A percentile compares a stretch with the other conserved stretches of the same genome.
phyloP scores from a whole-genome alignment of 2,888 invertebrate genomes.

The Allophyes oxyacanthae region DNA sequence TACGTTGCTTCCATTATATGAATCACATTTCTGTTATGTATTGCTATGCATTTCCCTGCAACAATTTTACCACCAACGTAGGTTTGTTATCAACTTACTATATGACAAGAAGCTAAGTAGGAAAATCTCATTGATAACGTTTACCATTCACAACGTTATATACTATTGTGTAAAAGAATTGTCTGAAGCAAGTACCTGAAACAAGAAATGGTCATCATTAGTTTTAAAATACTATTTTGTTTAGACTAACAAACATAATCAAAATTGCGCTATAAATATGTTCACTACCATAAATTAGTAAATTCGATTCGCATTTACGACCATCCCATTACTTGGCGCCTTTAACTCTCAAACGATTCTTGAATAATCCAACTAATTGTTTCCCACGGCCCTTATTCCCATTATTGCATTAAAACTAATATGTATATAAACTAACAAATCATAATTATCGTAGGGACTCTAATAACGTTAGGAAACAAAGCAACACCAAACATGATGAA shows the following conservation, averaged over 20 bases:
- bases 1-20: constrained; percentile 45
- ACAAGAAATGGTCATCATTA: constrained; percentile 9
- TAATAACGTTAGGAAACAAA: constrained; percentile 21
- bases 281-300: constrained; percentile 10
- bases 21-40: constrained; percentile 38
- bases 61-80: constrained; percentile 10
- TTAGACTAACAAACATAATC: too few relatives aligned
- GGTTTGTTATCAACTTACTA: background rate
- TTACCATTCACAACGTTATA: background rate
- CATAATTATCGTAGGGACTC: constrained; percentile 36
- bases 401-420: constrained; percentile 35
- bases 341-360: constrained; percentile 21
- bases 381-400: constrained; percentile 48
- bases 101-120: background rate
- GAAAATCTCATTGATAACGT: background rate
- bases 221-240: background rate
- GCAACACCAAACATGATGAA: constrained; percentile 6
- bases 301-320: constrained; percentile 20
- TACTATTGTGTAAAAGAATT: too few relatives aligned
- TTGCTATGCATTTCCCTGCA: constrained; percentile 2
- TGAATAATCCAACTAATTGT: constrained; percentile 29
- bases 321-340: constrained; percentile 19
- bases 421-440: constrained; percentile 42
- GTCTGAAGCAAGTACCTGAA: constrained; percentile 33
- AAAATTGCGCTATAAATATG: background rate